Conservation (phyloP, 2,113 vertebrate genomes). For the Toxotes jaculatrix region DNA sequence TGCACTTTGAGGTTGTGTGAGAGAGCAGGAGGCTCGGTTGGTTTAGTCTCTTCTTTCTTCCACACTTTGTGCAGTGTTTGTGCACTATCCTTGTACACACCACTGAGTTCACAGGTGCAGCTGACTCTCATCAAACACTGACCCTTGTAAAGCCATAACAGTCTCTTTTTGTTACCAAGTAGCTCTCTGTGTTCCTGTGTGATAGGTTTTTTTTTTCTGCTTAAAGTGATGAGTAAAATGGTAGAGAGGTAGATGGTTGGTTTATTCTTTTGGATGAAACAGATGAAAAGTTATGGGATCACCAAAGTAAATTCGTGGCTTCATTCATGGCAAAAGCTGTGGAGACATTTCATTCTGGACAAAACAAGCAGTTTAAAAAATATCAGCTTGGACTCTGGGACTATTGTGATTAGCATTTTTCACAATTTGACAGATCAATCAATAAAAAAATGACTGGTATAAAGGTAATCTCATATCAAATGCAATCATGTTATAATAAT, state of each 20-base stretch:
- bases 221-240: not conserved
- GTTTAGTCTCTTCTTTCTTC: slow-evolving; percentile 43
- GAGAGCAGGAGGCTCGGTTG: slow-evolving; percentile 18
- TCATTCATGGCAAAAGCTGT: too few species aligned
- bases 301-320: not conserved
- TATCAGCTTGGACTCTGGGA: not conserved
- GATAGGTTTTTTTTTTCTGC: slow-evolving; percentile 35
- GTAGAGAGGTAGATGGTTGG: not conserved
- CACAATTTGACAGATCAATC: not conserved
- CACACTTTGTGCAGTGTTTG: slow-evolving; percentile 14
- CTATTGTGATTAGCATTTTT: too few species aligned
- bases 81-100: not conserved
- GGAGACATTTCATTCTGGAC: not conserved
- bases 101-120: slow-evolving; percentile 61
- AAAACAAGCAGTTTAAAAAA: not conserved
- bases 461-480: too few species aligned
- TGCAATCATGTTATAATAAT: too few species aligned
- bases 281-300: not conserved
- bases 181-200: slow-evolving; percentile 29
- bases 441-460: not conserved
- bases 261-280: not conserved
- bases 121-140: slow-evolving; percentile 34
- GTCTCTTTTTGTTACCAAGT: not conserved
- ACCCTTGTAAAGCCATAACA: slow-evolving; percentile 48
- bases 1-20: slow-evolving; percentile 70